phyloP scores from a whole-genome alignment of 2,888 invertebrate species.

The Morpho helenor region DNA sequence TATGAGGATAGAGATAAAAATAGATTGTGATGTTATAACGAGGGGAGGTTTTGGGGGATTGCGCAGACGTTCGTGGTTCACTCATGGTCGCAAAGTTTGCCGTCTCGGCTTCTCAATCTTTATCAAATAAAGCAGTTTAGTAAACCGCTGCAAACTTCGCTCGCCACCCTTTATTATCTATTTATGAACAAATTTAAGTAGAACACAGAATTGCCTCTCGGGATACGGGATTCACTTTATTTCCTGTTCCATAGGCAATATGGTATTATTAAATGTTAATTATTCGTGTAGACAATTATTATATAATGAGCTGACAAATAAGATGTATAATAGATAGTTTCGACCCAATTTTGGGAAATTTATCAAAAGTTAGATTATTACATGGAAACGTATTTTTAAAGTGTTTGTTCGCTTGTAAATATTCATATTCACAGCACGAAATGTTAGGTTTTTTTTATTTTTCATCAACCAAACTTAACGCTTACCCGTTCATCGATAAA shows the following conservation, averaged over 20 bases:
- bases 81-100: slow-evolving; percentile 23
- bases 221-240: slow-evolving; percentile 5
- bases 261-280: slow-evolving; percentile 8
- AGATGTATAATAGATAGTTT: too few relatives aligned
- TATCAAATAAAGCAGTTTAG: slow-evolving; percentile 66
- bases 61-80: slow-evolving; percentile 15
- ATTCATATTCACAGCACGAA: too few relatives aligned
- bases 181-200: slow-evolving; percentile 66
- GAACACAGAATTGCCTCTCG: slow-evolving; percentile 33
- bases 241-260: neutral
- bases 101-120: slow-evolving; percentile 49
- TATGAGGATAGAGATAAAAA: slow-evolving; percentile 9
- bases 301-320: slow-evolving; percentile 2
- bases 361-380: too few relatives aligned
- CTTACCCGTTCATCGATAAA: too few relatives aligned
- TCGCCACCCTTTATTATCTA: slow-evolving; percentile 57
- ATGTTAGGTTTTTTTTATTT: too few relatives aligned
- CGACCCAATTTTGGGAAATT: too few relatives aligned
- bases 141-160: slow-evolving; percentile 48
- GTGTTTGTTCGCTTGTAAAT: too few relatives aligned
- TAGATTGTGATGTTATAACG: slow-evolving; percentile 3
- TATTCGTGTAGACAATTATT: slow-evolving; percentile 2
- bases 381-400: too few relatives aligned
- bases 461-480: too few relatives aligned
- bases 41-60: slow-evolving; percentile 9